phyloP scores from a whole-genome alignment of 2,113 vertebrate genomes.

The Mixornis gularis region DNA sequence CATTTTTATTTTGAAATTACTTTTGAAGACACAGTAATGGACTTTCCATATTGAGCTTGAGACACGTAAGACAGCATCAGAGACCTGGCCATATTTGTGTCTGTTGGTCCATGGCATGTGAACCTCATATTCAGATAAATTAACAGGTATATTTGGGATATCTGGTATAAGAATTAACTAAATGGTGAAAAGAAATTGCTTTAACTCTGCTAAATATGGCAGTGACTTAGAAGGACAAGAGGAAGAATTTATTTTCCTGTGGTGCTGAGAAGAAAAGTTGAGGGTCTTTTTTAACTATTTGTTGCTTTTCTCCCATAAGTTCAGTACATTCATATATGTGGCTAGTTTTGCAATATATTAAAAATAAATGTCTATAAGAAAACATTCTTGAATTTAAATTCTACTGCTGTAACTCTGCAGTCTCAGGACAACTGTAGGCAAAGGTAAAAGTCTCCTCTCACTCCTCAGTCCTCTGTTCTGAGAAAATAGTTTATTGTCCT shows the following conservation, averaged over 20 bases:
- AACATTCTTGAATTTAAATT: not conserved
- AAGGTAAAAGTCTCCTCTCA: not conserved
- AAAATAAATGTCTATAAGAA: not conserved
- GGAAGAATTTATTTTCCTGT: not conserved
- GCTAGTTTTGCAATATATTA: not conserved
- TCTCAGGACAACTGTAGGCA: not conserved
- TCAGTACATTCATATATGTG: not conserved
- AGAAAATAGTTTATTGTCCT: not conserved
- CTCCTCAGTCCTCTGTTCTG: not conserved
- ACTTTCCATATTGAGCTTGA: constrained; percentile 21
- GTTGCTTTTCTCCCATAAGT: not conserved
- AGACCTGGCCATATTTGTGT: not conserved
- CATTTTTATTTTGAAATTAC: constrained; percentile 72
- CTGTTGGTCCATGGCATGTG: not conserved
- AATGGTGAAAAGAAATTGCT: not conserved
- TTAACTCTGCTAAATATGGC: not conserved
- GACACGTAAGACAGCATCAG: not conserved
- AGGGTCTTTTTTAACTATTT: not conserved
- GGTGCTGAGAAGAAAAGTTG: not conserved
- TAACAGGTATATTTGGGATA: not conserved
- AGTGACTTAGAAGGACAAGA: not conserved
- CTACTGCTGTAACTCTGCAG: not conserved
- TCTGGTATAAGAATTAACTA: not conserved
- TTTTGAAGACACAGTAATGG: constrained; percentile 62
- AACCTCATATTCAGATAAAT: not conserved